These are phyloP conservation scores for Sebastes elongatus DNA, from an alignment of 2,797 vertebrate species.

Conservation along the genomic window DNA sequence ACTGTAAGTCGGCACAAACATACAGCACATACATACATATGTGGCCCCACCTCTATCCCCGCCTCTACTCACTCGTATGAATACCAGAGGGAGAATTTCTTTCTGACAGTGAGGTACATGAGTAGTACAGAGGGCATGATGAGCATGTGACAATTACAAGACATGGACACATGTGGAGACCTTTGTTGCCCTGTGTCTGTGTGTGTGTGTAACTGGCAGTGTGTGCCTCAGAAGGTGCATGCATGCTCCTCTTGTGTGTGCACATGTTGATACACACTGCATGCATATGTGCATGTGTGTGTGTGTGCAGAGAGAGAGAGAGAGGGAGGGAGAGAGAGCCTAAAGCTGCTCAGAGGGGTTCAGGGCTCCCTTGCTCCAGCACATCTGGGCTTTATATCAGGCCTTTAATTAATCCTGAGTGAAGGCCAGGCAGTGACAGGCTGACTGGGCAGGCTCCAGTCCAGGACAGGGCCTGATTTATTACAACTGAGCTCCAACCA, in stretches of 20 bases:
- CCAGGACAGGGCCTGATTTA: slow-evolving; percentile 98
- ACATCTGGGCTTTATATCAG: slow-evolving; percentile 99
- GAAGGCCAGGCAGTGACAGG: slow-evolving; percentile 99
- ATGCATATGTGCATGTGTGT: slow-evolving; percentile 12
- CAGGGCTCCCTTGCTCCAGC: slow-evolving; percentile 88
- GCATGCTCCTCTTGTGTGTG: slow-evolving; percentile 22
- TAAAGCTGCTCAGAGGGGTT: slow-evolving; percentile 82
- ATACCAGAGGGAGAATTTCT: neutral
- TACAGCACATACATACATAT: slow-evolving; percentile 19
- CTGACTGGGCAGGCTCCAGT: slow-evolving; percentile 99
- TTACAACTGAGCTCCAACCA: slow-evolving; percentile 95
- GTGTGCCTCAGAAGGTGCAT: neutral
- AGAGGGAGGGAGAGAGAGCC: slow-evolving; percentile 48
- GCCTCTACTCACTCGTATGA: slow-evolving; percentile 11
- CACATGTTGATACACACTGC: slow-evolving; percentile 32
- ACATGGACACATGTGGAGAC: slow-evolving; percentile 29
- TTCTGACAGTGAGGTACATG: slow-evolving; percentile 15
- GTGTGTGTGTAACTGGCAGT: slow-evolving; percentile 13
- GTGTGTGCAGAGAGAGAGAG: neutral
- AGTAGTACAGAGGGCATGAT: slow-evolving; percentile 6
- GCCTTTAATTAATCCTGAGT: slow-evolving; percentile 99
- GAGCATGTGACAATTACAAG: slow-evolving; percentile 38
- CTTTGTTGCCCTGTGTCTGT: neutral
- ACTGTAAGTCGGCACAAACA: slow-evolving; percentile 6
- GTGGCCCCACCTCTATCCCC: slow-evolving; percentile 1